Evolutionary conservation across 1,140 invertebrate species (phyloP).

Genomic region (Hycleus cichorii): DNA sequence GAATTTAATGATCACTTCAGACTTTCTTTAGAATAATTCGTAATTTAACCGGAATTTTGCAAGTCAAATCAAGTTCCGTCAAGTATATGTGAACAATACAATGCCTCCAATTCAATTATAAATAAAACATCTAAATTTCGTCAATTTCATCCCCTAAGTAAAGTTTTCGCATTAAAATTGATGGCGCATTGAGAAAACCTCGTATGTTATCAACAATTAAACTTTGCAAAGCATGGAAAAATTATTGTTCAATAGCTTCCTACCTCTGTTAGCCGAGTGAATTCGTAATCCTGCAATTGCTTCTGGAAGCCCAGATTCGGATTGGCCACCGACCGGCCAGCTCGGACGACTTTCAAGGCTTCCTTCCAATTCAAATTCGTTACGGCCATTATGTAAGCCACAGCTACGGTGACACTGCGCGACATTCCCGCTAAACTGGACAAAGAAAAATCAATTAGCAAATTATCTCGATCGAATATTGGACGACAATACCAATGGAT

Average conservation of each 20-base stretch:
- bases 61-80: no score
- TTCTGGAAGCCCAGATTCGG: constrained; percentile 93
- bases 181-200: background rate
- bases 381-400: constrained; percentile 92
- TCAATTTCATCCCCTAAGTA: background rate
- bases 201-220: no score
- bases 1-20: no score
- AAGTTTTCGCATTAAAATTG: background rate
- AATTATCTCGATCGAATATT: background rate
- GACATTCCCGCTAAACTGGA: constrained; percentile 90
- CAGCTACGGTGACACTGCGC: constrained; percentile 87
- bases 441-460: background rate
- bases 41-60: no score
- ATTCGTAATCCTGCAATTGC: constrained; percentile 89
- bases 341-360: constrained; percentile 84
- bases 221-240: no score
- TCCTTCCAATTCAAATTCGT: constrained; percentile 89
- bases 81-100: no score
- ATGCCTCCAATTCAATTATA: no score
- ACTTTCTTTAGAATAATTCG: no score
- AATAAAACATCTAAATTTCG: no score
- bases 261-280: constrained; percentile 71
- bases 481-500: constrained; percentile 79
- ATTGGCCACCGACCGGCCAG: constrained; percentile 84
- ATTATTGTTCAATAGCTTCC: constrained; percentile 5